These are phyloP conservation scores for Rhinichthys osculus DNA, from an alignment of 2,797 vertebrate species.

Conservation along the genomic window DNA sequence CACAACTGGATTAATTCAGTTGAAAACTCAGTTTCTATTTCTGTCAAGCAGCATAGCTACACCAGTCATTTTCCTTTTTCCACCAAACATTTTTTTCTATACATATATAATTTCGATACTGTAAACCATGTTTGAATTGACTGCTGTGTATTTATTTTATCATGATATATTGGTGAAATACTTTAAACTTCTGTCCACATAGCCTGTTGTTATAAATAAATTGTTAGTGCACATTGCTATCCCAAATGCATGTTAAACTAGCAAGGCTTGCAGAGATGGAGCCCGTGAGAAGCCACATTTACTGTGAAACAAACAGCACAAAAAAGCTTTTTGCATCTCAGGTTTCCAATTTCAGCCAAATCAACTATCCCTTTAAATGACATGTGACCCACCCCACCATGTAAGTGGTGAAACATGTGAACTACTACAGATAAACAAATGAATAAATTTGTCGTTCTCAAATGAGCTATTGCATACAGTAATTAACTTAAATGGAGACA, in stretches of 20 bases:
- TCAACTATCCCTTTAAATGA: neutral
- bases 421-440: neutral
- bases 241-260: too few relatives aligned
- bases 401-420: neutral
- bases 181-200: neutral
- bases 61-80: neutral
- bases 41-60: neutral
- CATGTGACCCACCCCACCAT: neutral
- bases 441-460: neutral
- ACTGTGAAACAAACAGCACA: neutral
- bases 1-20: neutral
- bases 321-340: neutral
- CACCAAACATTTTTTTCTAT: neutral
- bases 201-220: neutral
- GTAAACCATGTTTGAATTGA: neutral
- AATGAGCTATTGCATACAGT: neutral
- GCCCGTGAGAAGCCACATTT: neutral
- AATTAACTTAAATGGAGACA: neutral
- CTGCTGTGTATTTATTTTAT: neutral
- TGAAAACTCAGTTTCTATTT: neutral
- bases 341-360: neutral
- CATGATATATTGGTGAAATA: neutral
- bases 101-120: too few relatives aligned
- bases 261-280: neutral
- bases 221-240: neutral